Percentiles rank a stretch among this genome's conserved stretches.
These are phyloP conservation scores for Camponotus vicinus DNA, from an alignment of 1,140 invertebrate genomes.

Conservation along the genomic window DNA sequence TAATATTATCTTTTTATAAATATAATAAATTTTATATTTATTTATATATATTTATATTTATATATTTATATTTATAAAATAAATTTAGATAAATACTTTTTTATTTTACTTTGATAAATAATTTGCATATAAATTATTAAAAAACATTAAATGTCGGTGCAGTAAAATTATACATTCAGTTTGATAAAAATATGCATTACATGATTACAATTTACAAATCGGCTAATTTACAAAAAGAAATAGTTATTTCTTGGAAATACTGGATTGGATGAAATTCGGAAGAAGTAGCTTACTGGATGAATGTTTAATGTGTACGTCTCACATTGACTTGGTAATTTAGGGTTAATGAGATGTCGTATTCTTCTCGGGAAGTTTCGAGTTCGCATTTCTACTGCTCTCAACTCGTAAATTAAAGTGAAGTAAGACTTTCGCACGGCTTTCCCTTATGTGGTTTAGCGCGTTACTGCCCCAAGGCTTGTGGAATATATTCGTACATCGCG, in stretches of 20 bases:
- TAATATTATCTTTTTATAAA: background rate
- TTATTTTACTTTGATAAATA: no score
- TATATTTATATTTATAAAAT: no score
- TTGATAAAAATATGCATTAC: background rate
- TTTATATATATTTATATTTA: no score
- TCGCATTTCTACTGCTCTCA: constrained; percentile 24
- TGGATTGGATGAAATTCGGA: background rate
- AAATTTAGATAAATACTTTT: no score
- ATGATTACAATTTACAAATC: background rate
- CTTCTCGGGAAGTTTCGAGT: constrained; percentile 47
- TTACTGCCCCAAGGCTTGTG: constrained; percentile 24
- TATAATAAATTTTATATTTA: background rate
- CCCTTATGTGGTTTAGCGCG: constrained; percentile 49
- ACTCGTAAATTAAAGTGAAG: constrained; percentile 62
- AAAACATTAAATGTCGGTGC: no score
- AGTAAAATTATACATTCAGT: background rate
- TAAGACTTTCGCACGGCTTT: constrained; percentile 59
- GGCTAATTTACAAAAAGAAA: background rate
- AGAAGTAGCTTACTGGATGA: background rate
- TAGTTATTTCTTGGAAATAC: background rate
- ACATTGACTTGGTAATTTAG: constrained; percentile 48
- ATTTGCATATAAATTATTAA: background rate
- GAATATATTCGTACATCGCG: constrained; percentile 42
- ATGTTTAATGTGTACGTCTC: constrained; percentile 26
- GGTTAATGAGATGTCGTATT: constrained; percentile 57